phyloP scores from a whole-genome alignment of 1,140 invertebrate species.

The Potamilus streckersoni region DNA sequence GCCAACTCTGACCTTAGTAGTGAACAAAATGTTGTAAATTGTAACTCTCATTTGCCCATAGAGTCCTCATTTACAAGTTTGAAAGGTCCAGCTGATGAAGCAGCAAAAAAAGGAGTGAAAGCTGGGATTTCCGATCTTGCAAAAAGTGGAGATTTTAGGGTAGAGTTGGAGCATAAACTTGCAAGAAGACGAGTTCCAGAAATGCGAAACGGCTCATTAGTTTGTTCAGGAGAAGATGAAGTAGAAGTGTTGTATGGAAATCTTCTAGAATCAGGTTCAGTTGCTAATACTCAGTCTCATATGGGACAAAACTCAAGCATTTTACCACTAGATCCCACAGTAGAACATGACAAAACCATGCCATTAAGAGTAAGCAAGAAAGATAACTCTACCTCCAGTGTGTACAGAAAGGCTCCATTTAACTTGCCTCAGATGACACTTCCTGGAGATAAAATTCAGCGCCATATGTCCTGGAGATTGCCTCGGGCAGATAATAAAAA shows the following conservation, averaged over 20 bases:
- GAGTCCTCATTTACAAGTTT: no score
- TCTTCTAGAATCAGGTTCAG: constrained; percentile 8
- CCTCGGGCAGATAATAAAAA: constrained; percentile 1
- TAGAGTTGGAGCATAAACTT: constrained; percentile 23
- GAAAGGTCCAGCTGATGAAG: no score
- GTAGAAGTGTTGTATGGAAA: constrained; percentile 19
- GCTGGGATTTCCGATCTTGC: not conserved
- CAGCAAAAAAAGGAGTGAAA: no score
- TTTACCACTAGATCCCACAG: not conserved
- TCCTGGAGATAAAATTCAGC: no score
- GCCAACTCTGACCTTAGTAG: no score
- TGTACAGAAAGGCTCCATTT: no score
- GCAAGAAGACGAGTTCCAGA: constrained; percentile 16
- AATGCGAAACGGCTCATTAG: not conserved
- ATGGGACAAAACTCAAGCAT: not conserved
- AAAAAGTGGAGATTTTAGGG: constrained; percentile 4
- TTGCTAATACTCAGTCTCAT: constrained; percentile 3
- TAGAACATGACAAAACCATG: not conserved
- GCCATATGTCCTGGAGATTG: not conserved
- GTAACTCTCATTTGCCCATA: no score
- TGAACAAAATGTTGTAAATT: no score
- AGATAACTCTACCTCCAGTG: not conserved
- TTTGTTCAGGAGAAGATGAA: constrained; percentile 9
- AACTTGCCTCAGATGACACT: no score
- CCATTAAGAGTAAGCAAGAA: no score